These are phyloP conservation scores for Drosophila seguyi DNA, from an alignment of 1,140 invertebrate species.

Conservation along the genomic window DNA sequence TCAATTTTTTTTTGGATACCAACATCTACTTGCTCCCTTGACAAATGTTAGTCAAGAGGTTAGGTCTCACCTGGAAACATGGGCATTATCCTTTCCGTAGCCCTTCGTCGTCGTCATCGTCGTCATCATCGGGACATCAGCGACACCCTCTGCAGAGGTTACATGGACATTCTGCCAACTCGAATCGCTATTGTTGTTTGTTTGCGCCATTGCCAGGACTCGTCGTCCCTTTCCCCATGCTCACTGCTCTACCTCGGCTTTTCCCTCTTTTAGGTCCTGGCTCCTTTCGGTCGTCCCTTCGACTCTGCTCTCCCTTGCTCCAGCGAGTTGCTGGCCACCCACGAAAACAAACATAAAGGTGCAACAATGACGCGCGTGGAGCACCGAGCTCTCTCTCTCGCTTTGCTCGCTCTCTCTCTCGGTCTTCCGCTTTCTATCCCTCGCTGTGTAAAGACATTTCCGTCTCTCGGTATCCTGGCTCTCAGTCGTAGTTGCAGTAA, in stretches of 20 bases:
- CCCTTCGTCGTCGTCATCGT: constrained; percentile 18
- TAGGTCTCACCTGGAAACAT: constrained; percentile 18
- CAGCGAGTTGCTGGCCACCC: constrained; percentile 58
- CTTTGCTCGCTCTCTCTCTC: constrained; percentile 17
- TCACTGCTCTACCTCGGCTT: constrained; percentile 12
- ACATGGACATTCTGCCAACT: constrained; percentile 61
- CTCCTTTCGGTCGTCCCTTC: constrained; percentile 11
- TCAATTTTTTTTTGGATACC: no score
- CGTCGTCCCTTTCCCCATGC: constrained; percentile 27
- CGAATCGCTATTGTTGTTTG: constrained; percentile 76
- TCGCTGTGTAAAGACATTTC: constrained; percentile 5
- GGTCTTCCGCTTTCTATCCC: constrained; percentile 2
- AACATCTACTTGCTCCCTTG: no score
- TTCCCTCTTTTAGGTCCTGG: constrained; percentile 5
- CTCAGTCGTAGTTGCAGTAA: constrained; percentile 45
- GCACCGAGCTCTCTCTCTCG: constrained; percentile 45
- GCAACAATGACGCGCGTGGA: constrained; percentile 81
- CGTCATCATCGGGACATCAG: constrained; percentile 38
- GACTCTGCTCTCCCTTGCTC: constrained; percentile 2
- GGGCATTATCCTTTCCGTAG: constrained; percentile 22
- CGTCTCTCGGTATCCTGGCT: constrained; percentile 15
- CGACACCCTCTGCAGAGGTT: constrained; percentile 77
- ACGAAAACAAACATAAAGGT: constrained; percentile 84
- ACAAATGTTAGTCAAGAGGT: neutral
- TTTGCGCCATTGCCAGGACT: constrained; percentile 67